Percentiles rank a stretch among this genome's conserved stretches.
phyloP scores from a whole-genome alignment of 64 coral and sea anemone species.

The Acropora yongei region DNA sequence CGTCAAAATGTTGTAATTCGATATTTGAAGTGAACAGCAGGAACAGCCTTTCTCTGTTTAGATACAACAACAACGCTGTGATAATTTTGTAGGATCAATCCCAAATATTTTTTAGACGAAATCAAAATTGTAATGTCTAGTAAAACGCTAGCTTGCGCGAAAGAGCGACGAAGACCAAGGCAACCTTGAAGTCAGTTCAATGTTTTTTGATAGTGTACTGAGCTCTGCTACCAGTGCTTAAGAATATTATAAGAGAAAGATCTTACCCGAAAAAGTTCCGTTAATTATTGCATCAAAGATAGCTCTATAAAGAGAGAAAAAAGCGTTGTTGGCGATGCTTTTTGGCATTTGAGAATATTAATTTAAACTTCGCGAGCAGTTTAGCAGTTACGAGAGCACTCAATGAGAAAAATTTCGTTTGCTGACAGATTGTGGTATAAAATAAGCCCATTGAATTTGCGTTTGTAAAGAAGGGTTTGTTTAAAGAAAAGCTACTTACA shows the following conservation, averaged over 20 bases:
- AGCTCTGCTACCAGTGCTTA: not conserved
- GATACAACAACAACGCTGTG: no score
- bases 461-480: not conserved
- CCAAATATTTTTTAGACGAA: no score
- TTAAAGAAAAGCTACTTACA: conserved; percentile 26
- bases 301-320: conserved; percentile 16
- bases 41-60: no score
- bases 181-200: no score
- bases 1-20: no score
- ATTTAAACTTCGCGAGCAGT: not conserved
- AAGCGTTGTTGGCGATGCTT: not conserved
- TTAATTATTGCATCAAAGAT: not conserved
- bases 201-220: not conserved
- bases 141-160: no score
- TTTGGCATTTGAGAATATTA: not conserved
- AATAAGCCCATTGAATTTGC: not conserved
- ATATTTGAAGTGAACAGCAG: no score
- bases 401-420: no score
- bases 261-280: conserved; percentile 12
- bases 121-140: no score
- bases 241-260: not conserved
- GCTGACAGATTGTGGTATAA: not conserved
- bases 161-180: no score
- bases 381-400: no score
- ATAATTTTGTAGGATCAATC: no score